These are phyloP conservation scores for Centropus bengalensis DNA, from an alignment of 2,113 vertebrate genomes.

Conservation along the genomic window DNA sequence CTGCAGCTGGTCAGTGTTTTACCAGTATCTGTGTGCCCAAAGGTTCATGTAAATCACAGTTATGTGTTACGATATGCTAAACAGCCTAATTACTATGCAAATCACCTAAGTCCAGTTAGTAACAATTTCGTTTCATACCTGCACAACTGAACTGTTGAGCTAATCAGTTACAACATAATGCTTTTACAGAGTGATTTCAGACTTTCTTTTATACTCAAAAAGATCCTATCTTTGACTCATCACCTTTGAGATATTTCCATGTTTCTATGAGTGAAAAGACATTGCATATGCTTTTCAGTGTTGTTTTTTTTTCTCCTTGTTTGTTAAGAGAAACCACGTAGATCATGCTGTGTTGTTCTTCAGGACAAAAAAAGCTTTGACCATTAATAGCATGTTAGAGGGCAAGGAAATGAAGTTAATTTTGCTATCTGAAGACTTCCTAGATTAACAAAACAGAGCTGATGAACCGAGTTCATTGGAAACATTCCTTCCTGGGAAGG, in stretches of 20 bases:
- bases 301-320: neutral
- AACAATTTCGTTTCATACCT: neutral
- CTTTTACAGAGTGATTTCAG: neutral
- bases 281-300: neutral
- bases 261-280: neutral
- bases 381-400: neutral
- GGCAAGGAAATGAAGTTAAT: neutral
- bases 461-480: neutral
- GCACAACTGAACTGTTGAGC: neutral
- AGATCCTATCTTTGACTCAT: neutral
- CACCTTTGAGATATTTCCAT: neutral
- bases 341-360: neutral
- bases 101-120: neutral
- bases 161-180: neutral
- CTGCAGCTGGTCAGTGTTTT: neutral
- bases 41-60: neutral
- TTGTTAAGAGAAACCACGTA: neutral
- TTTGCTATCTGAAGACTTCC: neutral
- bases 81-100: neutral
- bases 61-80: neutral
- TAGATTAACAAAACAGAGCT: neutral
- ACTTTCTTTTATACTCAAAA: neutral
- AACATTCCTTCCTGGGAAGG: neutral
- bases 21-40: neutral
- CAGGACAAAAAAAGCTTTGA: neutral